Percentiles rank a stretch among this genome's conserved stretches.
phyloP scores from a whole-genome alignment of 1,140 invertebrate species.

The Drosophila tropicalis region DNA sequence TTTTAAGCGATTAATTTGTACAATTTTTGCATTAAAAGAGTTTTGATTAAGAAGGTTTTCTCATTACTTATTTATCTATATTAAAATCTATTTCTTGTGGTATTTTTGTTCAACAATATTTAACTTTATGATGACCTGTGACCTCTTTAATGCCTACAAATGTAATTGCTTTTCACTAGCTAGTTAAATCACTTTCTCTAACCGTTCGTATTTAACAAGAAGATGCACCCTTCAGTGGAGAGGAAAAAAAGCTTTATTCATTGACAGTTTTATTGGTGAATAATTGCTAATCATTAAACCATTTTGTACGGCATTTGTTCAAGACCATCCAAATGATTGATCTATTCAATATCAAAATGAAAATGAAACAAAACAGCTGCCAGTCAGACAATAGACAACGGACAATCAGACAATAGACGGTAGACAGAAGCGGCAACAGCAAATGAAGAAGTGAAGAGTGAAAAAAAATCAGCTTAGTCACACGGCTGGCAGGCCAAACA shows the following conservation, averaged over 20 bases:
- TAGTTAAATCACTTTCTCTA: constrained; percentile 5
- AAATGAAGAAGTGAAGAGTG: constrained; percentile 24
- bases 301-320: constrained; percentile 62
- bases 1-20: no score
- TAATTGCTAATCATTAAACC: constrained; percentile 78
- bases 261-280: constrained; percentile 79
- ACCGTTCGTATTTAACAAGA: neutral
- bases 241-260: constrained; percentile 68
- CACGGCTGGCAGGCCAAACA: constrained; percentile 11
- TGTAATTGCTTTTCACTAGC: neutral
- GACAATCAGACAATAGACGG: constrained; percentile 9
- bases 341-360: constrained; percentile 72
- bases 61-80: no score
- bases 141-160: neutral
- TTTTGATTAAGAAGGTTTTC: no score
- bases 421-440: constrained; percentile 15
- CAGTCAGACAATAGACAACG: constrained; percentile 24
- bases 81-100: no score
- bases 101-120: no score
- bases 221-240: constrained; percentile 3
- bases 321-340: constrained; percentile 68
- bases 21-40: no score
- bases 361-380: constrained; percentile 75
- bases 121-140: no score
- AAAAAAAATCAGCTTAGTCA: constrained; percentile 60